Conservation (phyloP, 2,113 vertebrate species). For the Laticauda colubrina region DNA sequence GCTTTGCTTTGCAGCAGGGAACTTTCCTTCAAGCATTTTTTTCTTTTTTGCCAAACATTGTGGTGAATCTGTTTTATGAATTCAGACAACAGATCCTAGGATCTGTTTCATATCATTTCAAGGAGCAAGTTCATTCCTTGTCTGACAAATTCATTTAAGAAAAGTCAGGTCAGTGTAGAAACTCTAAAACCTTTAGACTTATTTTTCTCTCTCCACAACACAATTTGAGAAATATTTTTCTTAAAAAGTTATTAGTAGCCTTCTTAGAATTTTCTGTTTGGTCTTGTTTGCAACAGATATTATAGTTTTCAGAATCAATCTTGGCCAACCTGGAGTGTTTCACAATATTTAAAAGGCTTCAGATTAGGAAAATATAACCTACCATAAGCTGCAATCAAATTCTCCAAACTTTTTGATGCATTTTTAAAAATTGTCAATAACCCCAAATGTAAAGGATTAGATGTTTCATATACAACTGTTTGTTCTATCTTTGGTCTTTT, state of each 20-base stretch:
- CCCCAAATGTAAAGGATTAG: background rate
- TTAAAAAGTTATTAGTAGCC: background rate
- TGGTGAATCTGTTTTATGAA: slow-evolving; percentile 23
- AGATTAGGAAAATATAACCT: background rate
- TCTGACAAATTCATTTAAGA: slow-evolving; percentile 3
- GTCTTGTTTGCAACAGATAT: background rate
- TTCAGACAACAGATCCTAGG: slow-evolving; percentile 37
- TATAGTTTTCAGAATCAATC: background rate
- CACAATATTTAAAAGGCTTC: background rate
- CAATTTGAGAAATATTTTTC: background rate
- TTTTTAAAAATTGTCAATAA: background rate
- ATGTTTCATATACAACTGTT: background rate
- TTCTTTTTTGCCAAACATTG: background rate
- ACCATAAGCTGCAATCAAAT: background rate
- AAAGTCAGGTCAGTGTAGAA: slow-evolving; percentile 32
- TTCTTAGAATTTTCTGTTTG: background rate
- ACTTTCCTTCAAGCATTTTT: background rate
- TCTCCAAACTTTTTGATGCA: background rate
- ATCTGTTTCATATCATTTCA: slow-evolving; percentile 10
- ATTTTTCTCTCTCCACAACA: slow-evolving; percentile 28
- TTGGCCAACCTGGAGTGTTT: background rate
- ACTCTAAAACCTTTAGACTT: background rate
- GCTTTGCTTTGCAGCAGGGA: background rate
- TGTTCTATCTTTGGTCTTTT: background rate
- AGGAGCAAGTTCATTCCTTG: slow-evolving; percentile 24